Base-by-base conservation (phyloP, 2,113 vertebrate species). In the Anhinga rufa region DNA sequence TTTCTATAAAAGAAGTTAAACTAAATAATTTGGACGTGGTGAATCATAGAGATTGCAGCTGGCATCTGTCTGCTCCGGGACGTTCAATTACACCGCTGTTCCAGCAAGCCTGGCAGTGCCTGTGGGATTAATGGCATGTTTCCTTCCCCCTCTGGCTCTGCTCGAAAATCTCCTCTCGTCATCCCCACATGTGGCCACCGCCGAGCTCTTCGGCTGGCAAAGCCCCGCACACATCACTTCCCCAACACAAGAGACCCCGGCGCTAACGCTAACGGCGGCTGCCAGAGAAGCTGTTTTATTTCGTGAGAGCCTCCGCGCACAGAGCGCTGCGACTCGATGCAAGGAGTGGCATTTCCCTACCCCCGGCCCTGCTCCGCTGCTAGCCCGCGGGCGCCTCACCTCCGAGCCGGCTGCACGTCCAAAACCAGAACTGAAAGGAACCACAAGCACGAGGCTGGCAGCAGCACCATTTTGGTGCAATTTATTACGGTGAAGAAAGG, bases 321-420 rank as follows among this genome's bases (percentile, higher is more conserved):
- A 3, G 51, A 26, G 40, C 16, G 76, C 77, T 17, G 60, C 9
- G 2, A 26, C 66, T 3, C 20, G 66, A 20, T 10, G 60, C 2
- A 0, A 6, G 20, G 34, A 3, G 44, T 1, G 10, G n/a, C 1
- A 11, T 10, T 10, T 25, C 52, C 22, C 38, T 2, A 4, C 7
- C 44, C 42, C 5, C 32, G 8, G 8, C 17, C 14, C 32, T 17
- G 34, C 31, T 22, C 57, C 32, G 19, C n/a, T 15, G 7, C 2
- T 0, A 13, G 36, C 21, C 62, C 12, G 31, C 24, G 7, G 40
- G 40, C 9, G 5, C 32, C 80, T 32, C 58, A 7, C 5, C 48
- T 31, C 36, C 11, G 2, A 5, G 64, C 54, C 5, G 3, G 6
- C 70, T 18, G 52, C 18, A 1, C 17, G 1, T 9, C 75, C 40